Conservation (phyloP, 2,888 invertebrate species). For the Lochmaea capreae region DNA sequence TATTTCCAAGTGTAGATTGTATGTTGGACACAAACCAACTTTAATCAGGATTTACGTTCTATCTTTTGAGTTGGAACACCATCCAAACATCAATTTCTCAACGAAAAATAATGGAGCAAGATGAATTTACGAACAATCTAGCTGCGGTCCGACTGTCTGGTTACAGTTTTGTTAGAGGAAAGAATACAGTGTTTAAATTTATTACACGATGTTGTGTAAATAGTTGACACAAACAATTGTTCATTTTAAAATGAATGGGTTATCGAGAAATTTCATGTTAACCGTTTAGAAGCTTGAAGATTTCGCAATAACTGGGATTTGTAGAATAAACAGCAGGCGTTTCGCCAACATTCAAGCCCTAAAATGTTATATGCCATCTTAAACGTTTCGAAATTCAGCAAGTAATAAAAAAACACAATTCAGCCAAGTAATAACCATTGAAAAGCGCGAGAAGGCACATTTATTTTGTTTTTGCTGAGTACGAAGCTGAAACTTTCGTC, state of each 20-base stretch:
- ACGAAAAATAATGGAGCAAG: conserved; percentile 34
- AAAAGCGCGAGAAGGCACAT: conserved; percentile 39
- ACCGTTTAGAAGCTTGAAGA: not conserved
- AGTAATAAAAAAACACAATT: conserved; percentile 41
- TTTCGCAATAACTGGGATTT: conserved; percentile 7
- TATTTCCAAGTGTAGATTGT: conserved; percentile 37
- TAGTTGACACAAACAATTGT: not conserved
- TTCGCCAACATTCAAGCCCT: not conserved
- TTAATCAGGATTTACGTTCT: conserved; percentile 45
- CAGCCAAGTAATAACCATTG: conserved; percentile 42
- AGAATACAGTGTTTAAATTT: not conserved
- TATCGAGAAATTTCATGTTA: not conserved
- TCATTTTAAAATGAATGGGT: not conserved
- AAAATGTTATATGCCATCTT: conserved; percentile 30
- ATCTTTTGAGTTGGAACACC: conserved; percentile 37
- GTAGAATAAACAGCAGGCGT: not conserved
- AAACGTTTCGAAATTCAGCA: conserved; percentile 38
- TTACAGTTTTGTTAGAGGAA: not conserved
- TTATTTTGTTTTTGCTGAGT: conserved; percentile 37
- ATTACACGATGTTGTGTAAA: not conserved
- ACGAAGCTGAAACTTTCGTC: conserved; percentile 39
- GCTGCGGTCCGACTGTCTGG: not conserved
- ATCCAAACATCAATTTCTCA: conserved; percentile 33
- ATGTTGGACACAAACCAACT: conserved; percentile 38
- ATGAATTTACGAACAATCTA: conserved; percentile 27